phyloP scores from a whole-genome alignment of 2,113 vertebrate genomes.

The Microcebus murinus region DNA sequence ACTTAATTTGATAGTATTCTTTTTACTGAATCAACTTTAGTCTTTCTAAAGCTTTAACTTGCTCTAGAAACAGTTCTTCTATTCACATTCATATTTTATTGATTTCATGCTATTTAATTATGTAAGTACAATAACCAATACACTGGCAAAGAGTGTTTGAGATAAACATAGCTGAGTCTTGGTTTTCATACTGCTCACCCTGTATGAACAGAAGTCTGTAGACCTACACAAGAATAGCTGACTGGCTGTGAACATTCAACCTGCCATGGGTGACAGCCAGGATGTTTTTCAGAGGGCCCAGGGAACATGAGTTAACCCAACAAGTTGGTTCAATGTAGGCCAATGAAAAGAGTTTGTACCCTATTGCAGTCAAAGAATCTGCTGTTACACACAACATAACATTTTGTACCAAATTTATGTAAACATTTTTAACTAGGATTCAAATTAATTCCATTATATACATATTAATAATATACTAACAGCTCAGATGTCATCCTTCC shows the following conservation, averaged over 20 bases:
- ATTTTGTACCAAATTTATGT: not conserved
- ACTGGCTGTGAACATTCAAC: not conserved
- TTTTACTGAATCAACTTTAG: not conserved
- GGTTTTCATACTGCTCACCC: not conserved
- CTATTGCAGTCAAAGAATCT: not conserved
- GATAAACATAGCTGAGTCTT: not conserved
- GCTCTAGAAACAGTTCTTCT: not conserved
- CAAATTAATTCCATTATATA: not conserved
- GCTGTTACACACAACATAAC: not conserved
- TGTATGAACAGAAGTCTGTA: not conserved
- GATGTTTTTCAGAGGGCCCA: not conserved
- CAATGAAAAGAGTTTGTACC: not conserved
- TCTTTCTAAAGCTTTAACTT: constrained; percentile 26
- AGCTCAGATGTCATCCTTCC: not conserved
- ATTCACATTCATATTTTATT: not conserved
- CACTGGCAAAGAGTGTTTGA: not conserved
- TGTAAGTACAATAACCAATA: not conserved
- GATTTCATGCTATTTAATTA: not conserved
- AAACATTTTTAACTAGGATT: not conserved
- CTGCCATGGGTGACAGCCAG: not conserved
- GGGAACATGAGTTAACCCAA: not conserved
- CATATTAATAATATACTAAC: not conserved
- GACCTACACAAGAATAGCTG: fast-evolving
- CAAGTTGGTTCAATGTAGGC: not conserved
- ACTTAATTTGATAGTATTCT: not conserved